Conservation (phyloP, 2,113 vertebrate species). For the Corythornis madagascariensis region DNA sequence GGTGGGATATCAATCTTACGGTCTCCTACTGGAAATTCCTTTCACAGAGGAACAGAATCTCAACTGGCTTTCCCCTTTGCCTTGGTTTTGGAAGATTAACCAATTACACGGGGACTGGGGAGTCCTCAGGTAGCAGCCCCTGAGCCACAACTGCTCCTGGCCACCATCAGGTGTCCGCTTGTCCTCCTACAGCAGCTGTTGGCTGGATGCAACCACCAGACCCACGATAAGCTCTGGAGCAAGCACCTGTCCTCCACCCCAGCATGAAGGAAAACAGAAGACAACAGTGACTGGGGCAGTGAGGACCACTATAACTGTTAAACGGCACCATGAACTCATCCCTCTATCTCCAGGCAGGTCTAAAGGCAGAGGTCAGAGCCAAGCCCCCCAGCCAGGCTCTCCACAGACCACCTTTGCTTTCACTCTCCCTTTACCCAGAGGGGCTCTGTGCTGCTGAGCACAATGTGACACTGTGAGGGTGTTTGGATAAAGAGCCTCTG, state of each 20-base stretch:
- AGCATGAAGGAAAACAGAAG: accelerated
- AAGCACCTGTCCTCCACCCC: accelerated
- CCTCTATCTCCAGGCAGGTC: accelerated
- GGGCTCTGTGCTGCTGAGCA: background rate
- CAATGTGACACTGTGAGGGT: accelerated
- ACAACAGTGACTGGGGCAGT: accelerated
- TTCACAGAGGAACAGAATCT: background rate
- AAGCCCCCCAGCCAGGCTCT: background rate
- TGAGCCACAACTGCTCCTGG: background rate
- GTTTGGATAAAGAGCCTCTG: background rate
- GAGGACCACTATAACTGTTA: accelerated
- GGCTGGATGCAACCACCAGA: background rate
- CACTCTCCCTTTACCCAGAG: background rate
- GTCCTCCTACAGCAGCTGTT: background rate
- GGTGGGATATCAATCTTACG: background rate
- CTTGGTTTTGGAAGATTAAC: background rate
- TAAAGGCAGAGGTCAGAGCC: background rate
- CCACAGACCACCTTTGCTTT: background rate
- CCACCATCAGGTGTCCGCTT: background rate
- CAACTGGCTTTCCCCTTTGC: background rate
- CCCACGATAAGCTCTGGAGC: accelerated
- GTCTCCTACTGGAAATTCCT: background rate
- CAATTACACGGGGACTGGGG: accelerated
- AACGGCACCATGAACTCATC: accelerated
- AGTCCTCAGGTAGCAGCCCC: background rate